phyloP scores from a whole-genome alignment of 2,888 invertebrate species.

The Beris morrisii region DNA sequence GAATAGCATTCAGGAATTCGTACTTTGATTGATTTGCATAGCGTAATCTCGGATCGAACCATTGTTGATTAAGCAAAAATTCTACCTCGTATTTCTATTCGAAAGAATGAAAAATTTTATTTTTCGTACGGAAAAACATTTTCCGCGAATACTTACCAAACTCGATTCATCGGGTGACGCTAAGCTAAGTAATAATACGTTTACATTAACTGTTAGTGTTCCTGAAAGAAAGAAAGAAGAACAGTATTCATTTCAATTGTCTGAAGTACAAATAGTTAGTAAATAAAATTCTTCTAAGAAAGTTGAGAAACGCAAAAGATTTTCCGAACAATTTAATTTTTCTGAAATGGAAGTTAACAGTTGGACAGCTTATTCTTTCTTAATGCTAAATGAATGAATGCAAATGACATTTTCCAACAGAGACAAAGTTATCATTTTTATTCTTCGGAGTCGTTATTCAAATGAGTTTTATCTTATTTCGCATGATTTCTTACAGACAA shows the following conservation, averaged over 20 bases:
- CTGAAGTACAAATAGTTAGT: not conserved
- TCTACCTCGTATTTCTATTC: constrained; percentile 92
- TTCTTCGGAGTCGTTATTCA: not conserved
- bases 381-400: no score
- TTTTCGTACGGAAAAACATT: not conserved
- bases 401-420: no score
- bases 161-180: constrained; percentile 96
- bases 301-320: not conserved
- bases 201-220: constrained; percentile 90
- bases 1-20: constrained; percentile 88
- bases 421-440: no score
- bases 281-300: not conserved
- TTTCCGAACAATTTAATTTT: not conserved
- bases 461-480: not conserved
- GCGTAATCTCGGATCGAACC: constrained; percentile 86
- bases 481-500: not conserved
- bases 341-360: no score
- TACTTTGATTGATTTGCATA: constrained; percentile 87
- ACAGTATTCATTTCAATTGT: constrained; percentile 22
- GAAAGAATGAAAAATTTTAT: not conserved
- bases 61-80: constrained; percentile 89
- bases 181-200: constrained; percentile 88
- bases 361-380: no score
- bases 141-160: constrained; percentile 71
- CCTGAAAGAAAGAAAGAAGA: constrained; percentile 65